Evolutionary conservation across 2,888 invertebrate species (phyloP), one percentile per base, ranked within the genome.

Genomic region (Pammene aurita): DNA sequence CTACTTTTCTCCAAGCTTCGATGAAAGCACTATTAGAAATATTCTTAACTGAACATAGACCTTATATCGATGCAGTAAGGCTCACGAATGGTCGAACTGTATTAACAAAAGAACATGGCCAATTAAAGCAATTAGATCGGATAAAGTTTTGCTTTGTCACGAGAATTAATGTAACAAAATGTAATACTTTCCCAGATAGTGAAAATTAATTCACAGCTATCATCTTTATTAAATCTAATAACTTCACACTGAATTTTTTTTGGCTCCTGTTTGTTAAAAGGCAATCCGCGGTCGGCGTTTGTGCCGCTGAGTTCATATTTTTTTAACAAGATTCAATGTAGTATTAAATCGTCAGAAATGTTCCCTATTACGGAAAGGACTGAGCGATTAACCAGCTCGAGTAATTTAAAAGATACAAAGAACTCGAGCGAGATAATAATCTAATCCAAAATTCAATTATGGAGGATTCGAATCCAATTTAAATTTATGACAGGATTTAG

Each of bases 391-490:
- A 26, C 26, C 42, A 7, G 13, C 42, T 42, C 42, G 42, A 42
- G 1, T 42, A 42, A 41, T 7, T 7, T 10, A 52, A 42, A 26
- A 62, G 13, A 52, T 18, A 26, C 52, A 57, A 57, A 52, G 42
- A 42, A 44, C 14, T 34, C 54, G n/a, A 35, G 46, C 46, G 41
- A 67, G 56, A 57, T 56, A 62, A 67, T 62, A 68, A 44, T 68
- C 54, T 46, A 41, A 46, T 69, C 41, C 41, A 26, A 38, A 60
- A 69, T 65, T 69, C 60, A 65, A 69, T 69, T 65, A 64, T 65
- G 41, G 65, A 60, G 64, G 69, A 69, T 69, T 65, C 14, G 41
- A 55, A 69, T 69, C 41, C 69, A 69, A 65, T 69, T 65, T 64
- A 55, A 69, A 69, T 63, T 57, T 57, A 68, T 68, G 13, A 52